phyloP scores from a whole-genome alignment of 2,797 vertebrate genomes.

The Sebastolobus altivelis region DNA sequence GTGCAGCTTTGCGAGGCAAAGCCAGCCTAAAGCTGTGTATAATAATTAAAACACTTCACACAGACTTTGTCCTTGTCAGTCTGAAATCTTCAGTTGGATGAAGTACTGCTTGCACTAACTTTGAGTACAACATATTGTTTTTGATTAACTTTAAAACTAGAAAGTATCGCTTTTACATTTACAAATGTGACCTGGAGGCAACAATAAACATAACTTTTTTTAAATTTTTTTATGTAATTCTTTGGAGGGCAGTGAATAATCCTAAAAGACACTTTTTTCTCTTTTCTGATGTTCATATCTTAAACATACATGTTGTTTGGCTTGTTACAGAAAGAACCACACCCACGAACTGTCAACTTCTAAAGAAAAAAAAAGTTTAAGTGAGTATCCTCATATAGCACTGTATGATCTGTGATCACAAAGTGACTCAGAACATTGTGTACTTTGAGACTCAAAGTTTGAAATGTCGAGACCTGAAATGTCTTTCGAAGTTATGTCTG shows the following conservation, averaged over 20 bases:
- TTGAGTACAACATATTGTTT: background rate
- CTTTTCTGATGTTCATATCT: background rate
- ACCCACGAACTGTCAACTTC: background rate
- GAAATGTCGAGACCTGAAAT: background rate
- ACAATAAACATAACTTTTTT: background rate
- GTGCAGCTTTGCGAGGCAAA: conserved; percentile 19
- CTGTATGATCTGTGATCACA: conserved; percentile 1
- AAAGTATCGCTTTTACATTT: background rate
- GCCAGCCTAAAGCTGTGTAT: conserved; percentile 12
- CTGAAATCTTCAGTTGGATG: background rate
- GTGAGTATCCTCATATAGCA: background rate
- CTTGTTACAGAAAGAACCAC: background rate
- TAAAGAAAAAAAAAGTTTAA: background rate
- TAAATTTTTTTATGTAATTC: background rate
- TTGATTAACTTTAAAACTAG: background rate
- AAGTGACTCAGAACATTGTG: background rate
- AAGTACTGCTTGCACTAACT: background rate
- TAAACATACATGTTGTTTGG: background rate
- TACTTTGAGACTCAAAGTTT: background rate
- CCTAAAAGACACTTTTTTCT: background rate
- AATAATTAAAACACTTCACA: conserved; percentile 55
- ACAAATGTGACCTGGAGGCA: no score
- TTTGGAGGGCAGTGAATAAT: background rate
- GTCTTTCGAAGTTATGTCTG: background rate
- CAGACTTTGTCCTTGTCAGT: background rate